Evolutionary conservation across 2,888 invertebrate genomes (phyloP).

Genomic region (Melieria omissa): DNA sequence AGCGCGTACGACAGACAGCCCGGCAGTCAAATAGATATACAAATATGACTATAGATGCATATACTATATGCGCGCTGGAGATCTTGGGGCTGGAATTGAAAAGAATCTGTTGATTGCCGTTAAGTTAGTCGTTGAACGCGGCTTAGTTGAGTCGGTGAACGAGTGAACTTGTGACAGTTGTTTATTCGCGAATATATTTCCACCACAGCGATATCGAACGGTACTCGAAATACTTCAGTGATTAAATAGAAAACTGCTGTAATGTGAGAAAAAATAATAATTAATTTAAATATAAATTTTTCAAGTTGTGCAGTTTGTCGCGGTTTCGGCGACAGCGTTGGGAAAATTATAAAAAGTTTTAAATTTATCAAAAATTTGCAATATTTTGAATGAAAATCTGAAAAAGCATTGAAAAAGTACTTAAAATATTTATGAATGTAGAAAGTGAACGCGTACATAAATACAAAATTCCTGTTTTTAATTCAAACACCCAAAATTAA

Average conservation of each 20-base stretch:
- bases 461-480: neutral
- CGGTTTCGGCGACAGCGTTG: no score
- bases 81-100: conserved; percentile 31
- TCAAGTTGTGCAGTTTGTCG: no score
- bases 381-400: neutral
- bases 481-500: conserved; percentile 1
- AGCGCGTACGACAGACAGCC: conserved; percentile 8
- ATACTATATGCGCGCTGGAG: neutral
- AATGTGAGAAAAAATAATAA: no score
- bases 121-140: conserved; percentile 46
- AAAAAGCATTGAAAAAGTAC: neutral
- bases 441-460: neutral
- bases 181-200: no score
- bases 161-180: conserved; percentile 34
- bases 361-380: conserved; percentile 1
- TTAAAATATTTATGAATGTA: neutral
- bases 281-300: no score
- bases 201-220: no score
- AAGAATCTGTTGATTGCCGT: conserved; percentile 36
- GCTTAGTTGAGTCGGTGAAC: conserved; percentile 41
- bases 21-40: neutral
- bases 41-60: neutral
- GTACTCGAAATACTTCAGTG: no score
- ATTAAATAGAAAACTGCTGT: no score
- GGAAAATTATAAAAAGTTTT: neutral